Evolutionary conservation across 2,797 vertebrate species (phyloP).

Genomic region (Oreonectes daqikongensis): DNA sequence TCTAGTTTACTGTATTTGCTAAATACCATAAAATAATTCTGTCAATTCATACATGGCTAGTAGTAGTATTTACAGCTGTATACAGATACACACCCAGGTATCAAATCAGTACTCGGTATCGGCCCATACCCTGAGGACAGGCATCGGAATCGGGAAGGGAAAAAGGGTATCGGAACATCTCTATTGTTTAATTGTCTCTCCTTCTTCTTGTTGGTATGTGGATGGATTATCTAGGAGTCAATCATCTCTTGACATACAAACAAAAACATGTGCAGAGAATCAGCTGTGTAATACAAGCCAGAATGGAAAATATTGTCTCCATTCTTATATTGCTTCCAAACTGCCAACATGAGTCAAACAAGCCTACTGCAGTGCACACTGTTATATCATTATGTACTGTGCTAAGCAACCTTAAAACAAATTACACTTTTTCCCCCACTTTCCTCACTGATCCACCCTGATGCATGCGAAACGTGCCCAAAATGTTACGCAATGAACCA

Average conservation of each 20-base stretch:
- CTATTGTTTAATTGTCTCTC: background rate
- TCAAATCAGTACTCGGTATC: too few relatives aligned
- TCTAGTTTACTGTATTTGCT: too few relatives aligned
- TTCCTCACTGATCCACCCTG: slow-evolving; percentile 3
- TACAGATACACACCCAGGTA: too few relatives aligned
- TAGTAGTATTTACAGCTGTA: too few relatives aligned
- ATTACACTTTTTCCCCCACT: slow-evolving; percentile 17
- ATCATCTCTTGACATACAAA: background rate
- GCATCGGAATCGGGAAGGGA: too few relatives aligned
- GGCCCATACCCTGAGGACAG: too few relatives aligned
- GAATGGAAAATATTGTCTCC: slow-evolving; percentile 29
- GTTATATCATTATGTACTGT: slow-evolving; percentile 64
- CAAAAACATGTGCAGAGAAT: background rate
- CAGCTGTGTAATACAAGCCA: background rate
- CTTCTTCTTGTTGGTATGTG: background rate
- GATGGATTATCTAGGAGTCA: background rate
- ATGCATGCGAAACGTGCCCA: background rate
- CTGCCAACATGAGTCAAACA: slow-evolving; percentile 20
- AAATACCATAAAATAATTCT: too few relatives aligned
- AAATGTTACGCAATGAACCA: slow-evolving; percentile 18
- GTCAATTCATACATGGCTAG: too few relatives aligned
- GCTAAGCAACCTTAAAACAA: slow-evolving; percentile 67
- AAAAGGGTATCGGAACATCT: too few relatives aligned
- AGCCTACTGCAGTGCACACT: slow-evolving; percentile 33
- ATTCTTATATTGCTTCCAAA: slow-evolving; percentile 7